phyloP scores from a whole-genome alignment of 2,113 vertebrate species.

The Poicephalus meyeri region DNA sequence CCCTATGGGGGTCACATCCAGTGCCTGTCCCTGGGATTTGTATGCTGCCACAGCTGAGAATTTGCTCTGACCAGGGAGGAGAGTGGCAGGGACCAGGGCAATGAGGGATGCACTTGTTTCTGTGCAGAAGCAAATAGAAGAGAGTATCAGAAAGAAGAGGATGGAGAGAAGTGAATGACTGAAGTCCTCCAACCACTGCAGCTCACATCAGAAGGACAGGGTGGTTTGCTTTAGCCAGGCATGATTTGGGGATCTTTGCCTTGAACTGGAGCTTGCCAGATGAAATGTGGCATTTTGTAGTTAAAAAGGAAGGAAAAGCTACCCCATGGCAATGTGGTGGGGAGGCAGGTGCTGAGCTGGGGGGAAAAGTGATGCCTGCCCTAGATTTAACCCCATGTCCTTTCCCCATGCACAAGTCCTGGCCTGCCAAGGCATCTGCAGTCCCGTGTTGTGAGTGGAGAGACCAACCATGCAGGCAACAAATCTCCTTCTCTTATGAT shows the following conservation, averaged over 20 bases:
- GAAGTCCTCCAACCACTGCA: neutral
- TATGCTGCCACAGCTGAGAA: neutral
- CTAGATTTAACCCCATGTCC: neutral
- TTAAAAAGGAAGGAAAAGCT: neutral
- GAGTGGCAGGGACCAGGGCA: fast-evolving
- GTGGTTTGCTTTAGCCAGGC: neutral
- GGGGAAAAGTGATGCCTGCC: neutral
- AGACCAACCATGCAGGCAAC: neutral
- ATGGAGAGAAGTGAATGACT: neutral
- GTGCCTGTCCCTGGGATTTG: neutral
- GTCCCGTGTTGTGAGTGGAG: neutral
- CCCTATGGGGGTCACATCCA: neutral
- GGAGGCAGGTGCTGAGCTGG: neutral
- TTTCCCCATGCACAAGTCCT: neutral
- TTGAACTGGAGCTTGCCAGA: neutral
- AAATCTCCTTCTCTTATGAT: neutral
- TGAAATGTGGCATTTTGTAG: neutral
- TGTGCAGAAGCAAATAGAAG: neutral
- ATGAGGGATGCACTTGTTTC: neutral
- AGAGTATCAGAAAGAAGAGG: neutral
- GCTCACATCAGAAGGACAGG: neutral
- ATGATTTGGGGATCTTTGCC: neutral
- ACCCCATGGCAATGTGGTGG: neutral
- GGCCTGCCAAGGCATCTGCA: neutral
- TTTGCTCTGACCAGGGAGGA: neutral